Evolutionary conservation across 64 coral and sea anemone genomes (phyloP).

Genomic region (Montipora foliosa): DNA sequence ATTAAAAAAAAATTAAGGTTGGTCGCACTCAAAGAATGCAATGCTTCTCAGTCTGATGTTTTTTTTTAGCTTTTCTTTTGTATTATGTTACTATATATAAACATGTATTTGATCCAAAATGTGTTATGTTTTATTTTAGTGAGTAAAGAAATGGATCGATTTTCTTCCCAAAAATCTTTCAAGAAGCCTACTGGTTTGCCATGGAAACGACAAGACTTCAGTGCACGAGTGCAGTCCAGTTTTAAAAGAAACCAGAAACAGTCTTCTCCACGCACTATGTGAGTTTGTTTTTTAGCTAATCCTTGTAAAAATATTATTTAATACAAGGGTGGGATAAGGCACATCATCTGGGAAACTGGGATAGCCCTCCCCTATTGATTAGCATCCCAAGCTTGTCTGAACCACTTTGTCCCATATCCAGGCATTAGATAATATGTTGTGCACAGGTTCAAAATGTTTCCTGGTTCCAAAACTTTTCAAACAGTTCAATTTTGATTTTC

Average conservation of each 20-base stretch:
- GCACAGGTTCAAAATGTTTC: no score
- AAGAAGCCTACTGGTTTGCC: conserved; percentile 64
- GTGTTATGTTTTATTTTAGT: conserved; percentile 10
- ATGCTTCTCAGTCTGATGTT: neutral
- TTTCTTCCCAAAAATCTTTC: conserved; percentile 48
- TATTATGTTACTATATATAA: neutral
- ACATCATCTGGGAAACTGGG: no score
- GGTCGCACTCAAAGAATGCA: no score
- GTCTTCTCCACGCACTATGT: conserved; percentile 72
- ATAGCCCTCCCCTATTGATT: no score
- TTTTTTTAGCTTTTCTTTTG: neutral
- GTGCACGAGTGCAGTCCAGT: conserved; percentile 28
- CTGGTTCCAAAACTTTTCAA: no score
- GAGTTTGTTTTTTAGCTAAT: neutral
- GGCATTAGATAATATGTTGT: no score
- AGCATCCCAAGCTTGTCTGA: no score
- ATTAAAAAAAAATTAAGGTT: no score
- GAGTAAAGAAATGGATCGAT: conserved; percentile 83
- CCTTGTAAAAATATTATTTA: no score
- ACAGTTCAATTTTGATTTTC: no score
- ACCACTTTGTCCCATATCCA: no score
- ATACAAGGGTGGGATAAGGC: no score
- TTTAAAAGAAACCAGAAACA: conserved; percentile 76
- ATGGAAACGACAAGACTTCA: conserved; percentile 55
- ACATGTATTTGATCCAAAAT: neutral